Percentiles rank a stretch among this genome's conserved stretches.
These are phyloP conservation scores for Corvus moneduloides DNA, from an alignment of 2,113 vertebrate species.

Conservation along the genomic window DNA sequence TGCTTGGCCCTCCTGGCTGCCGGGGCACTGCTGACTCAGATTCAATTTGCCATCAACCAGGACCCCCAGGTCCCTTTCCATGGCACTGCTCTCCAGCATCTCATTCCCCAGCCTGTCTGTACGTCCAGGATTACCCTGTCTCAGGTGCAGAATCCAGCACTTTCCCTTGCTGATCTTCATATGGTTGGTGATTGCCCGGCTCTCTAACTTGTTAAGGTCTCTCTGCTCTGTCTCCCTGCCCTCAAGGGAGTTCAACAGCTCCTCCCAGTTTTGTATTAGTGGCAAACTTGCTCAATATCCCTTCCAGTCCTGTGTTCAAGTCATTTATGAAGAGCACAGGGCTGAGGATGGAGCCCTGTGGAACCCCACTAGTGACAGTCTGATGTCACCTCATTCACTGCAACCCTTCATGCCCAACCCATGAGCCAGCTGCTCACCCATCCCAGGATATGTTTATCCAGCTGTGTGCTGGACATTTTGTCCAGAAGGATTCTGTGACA, in stretches of 20 bases:
- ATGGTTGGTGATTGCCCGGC: background rate
- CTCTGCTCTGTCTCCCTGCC: background rate
- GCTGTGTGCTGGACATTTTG: background rate
- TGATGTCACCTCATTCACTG: background rate
- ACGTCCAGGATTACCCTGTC: no score
- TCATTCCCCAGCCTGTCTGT: background rate
- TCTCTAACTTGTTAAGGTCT: background rate
- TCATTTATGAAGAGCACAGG: background rate
- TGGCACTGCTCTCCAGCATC: accelerated
- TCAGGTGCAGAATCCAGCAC: background rate
- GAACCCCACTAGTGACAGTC: background rate
- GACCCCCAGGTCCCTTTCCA: no score
- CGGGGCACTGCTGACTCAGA: background rate
- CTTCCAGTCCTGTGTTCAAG: background rate
- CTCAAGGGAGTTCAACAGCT: background rate
- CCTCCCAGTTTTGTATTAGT: background rate
- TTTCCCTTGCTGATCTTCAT: background rate
- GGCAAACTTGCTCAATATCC: background rate
- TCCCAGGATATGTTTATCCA: background rate
- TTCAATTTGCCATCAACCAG: background rate
- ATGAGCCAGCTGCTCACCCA: background rate
- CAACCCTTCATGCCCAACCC: background rate
- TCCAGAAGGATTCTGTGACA: background rate
- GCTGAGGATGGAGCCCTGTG: background rate
- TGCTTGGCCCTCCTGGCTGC: accelerated